These are phyloP conservation scores for Galeopterus variegatus DNA, from an alignment of 2,113 vertebrate genomes.

Conservation along the genomic window DNA sequence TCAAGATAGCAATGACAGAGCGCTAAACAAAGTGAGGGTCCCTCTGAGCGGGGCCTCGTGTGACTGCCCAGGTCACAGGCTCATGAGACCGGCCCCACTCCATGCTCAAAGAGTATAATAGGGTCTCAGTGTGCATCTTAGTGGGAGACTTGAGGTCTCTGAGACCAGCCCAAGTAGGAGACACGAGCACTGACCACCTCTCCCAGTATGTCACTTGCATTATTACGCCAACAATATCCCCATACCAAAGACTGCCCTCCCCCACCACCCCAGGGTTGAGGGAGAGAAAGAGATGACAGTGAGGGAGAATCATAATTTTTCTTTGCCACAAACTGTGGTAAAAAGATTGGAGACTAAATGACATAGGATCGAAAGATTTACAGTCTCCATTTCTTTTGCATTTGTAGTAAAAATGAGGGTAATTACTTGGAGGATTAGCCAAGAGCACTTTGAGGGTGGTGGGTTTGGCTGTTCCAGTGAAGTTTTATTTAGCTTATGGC, in stretches of 20 bases:
- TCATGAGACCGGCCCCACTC: fast-evolving
- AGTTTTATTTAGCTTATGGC: not conserved
- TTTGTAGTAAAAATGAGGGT: not conserved
- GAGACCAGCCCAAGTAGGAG: not conserved
- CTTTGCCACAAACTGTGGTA: not conserved
- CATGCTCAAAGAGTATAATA: not conserved
- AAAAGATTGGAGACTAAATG: not conserved
- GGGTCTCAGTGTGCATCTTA: not conserved
- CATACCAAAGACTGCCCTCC: not conserved
- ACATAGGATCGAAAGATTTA: not conserved
- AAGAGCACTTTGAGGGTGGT: not conserved
- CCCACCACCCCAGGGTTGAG: too few relatives aligned
- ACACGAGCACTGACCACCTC: fast-evolving
- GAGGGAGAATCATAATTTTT: not conserved
- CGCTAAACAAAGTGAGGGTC: not conserved
- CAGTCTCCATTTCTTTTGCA: not conserved
- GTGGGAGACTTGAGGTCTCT: not conserved
- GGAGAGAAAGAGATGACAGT: not conserved
- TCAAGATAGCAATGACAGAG: not conserved
- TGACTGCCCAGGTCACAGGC: too few relatives aligned
- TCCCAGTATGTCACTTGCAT: not conserved
- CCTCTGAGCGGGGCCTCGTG: not conserved
- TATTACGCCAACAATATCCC: not conserved
- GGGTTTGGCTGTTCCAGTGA: not conserved
- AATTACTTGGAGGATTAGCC: not conserved